Evolutionary conservation across 2,797 vertebrate species (phyloP), one percentile per base, ranked within the genome.

Genomic region (Argentina silus): DNA sequence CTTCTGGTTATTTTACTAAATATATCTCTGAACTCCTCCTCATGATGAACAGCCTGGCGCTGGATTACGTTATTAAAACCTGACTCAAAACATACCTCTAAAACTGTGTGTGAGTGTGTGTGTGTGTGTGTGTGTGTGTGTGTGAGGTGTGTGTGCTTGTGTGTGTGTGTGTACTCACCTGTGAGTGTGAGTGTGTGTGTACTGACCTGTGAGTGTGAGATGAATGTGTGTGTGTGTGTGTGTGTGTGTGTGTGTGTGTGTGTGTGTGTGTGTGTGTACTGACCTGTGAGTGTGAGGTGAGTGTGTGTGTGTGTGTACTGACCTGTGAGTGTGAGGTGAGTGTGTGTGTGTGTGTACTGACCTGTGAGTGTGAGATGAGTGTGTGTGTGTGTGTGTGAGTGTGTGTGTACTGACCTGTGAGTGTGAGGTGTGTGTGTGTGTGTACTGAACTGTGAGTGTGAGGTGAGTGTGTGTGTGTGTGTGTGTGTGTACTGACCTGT

Each of bases 281-380:
- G 84, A 95, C 95, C 80, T 65, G 2, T 1, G 6, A 86, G 79
- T 14, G 63, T 90, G 73, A 98, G 94, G 1, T 95, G 91, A 0
- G 78, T 92, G 5, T n/a, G n/a, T n/a, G n/a, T n/a, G n/a, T n/a
- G n/a, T n/a, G n/a, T n/a, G n/a, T n/a, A n/a, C n/a, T n/a, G n/a
- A n/a, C 27, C 27, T 36, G 2, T 36, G 27, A 36, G 27, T 36
- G 27, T 36, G 27, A 9, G 44, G 27, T 67, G n/a, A n/a, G 21
- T 67, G 47, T 42, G 14, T 55, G 21, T 42, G 50, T 21, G 44
- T 45, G 43, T 36, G 27, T 36, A 36, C 27, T 36, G 27, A 36
- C 27, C 27, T 1, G 2, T 36, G 27, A 36, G 27, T 36, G 27
- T 36, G 27, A 36, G 1, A n/a, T n/a, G n/a, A n/a, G 47, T 42